phyloP scores from a whole-genome alignment of 2,797 vertebrate genomes.

The Ceyx erithaca region DNA sequence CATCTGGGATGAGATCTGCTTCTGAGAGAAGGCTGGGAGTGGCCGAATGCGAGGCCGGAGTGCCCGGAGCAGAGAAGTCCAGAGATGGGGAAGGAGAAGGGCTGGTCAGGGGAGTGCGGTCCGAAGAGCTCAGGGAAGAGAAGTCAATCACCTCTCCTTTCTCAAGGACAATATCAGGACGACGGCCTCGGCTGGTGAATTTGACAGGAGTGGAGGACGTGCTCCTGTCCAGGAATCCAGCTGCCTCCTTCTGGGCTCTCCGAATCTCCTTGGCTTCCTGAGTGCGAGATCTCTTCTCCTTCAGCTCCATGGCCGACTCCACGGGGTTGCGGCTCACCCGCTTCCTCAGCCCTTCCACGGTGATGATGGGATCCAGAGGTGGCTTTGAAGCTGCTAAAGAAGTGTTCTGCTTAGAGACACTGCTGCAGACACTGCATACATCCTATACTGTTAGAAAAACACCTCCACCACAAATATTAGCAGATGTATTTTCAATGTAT shows the following conservation, averaged over 20 bases:
- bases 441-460: neutral
- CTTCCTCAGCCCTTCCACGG: slow-evolving; percentile 92
- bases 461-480: neutral
- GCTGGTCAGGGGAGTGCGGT: slow-evolving; percentile 92
- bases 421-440: neutral
- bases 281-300: slow-evolving; percentile 94
- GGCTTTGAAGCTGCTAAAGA: slow-evolving; percentile 82
- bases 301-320: slow-evolving; percentile 95
- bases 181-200: slow-evolving; percentile 80
- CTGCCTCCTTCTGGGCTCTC: slow-evolving; percentile 93
- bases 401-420: slow-evolving; percentile 12
- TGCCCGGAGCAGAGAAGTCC: slow-evolving; percentile 94
- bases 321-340: slow-evolving; percentile 89
- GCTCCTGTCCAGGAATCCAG: slow-evolving; percentile 83
- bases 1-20: slow-evolving; percentile 94
- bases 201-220: slow-evolving; percentile 90
- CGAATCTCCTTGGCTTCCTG: slow-evolving; percentile 98
- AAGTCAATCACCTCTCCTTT: slow-evolving; percentile 96
- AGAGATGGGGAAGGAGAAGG: slow-evolving; percentile 93
- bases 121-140: slow-evolving; percentile 94
- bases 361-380: slow-evolving; percentile 89
- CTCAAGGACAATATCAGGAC: slow-evolving; percentile 87
- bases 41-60: slow-evolving; percentile 92
- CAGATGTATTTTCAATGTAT: neutral
- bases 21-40: slow-evolving; percentile 95